These are phyloP conservation scores for Amblyornis subalaris DNA, from an alignment of 2,113 vertebrate species.

Conservation along the genomic window DNA sequence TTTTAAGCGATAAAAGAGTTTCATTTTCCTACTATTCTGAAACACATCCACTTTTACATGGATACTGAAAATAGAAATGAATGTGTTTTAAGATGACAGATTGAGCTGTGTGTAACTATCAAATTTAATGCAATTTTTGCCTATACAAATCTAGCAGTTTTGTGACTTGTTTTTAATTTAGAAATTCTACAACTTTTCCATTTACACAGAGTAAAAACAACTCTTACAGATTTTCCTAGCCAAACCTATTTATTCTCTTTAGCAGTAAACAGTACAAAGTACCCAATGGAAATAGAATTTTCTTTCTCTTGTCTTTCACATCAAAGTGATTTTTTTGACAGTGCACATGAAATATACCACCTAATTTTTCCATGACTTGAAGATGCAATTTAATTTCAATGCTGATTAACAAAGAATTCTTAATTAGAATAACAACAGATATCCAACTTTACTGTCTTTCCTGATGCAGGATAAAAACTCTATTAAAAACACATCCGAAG, in stretches of 20 bases:
- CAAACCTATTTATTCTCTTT: neutral
- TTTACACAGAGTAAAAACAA: neutral
- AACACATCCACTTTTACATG: neutral
- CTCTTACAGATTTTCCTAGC: neutral
- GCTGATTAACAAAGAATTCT: neutral
- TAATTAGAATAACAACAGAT: neutral
- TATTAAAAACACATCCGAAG: neutral
- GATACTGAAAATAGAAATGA: neutral
- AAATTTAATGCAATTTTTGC: neutral
- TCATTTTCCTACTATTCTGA: neutral
- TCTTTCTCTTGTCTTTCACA: neutral
- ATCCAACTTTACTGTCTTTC: neutral
- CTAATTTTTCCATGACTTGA: neutral
- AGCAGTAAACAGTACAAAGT: neutral
- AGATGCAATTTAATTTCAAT: neutral
- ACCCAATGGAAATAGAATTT: neutral
- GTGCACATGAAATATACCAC: neutral
- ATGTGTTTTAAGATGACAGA: neutral
- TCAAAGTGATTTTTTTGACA: neutral
- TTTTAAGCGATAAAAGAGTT: neutral
- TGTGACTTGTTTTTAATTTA: neutral
- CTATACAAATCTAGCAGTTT: neutral
- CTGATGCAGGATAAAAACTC: neutral
- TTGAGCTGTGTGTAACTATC: neutral
- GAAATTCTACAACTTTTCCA: neutral